phyloP scores from a whole-genome alignment of 2,888 invertebrate genomes.

The Pyrocoelia pectoralis region DNA sequence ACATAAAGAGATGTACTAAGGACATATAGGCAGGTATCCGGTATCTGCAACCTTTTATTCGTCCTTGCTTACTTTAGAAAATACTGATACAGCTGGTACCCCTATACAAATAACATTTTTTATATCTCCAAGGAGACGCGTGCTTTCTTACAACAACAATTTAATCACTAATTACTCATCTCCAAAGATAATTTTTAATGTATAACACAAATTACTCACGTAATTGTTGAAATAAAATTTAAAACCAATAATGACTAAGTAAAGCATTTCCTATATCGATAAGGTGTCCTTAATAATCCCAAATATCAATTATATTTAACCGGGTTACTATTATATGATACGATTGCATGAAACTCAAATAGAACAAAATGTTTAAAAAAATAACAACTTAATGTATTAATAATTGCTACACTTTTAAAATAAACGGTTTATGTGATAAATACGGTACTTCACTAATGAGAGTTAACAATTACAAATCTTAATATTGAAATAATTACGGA shows the following conservation, averaged over 20 bases:
- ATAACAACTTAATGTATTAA: slow-evolving; percentile 7
- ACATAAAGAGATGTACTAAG: slow-evolving; percentile 20
- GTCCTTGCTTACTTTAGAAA: slow-evolving; percentile 29
- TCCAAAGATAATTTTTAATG: neutral
- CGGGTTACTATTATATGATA: neutral
- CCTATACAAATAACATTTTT: slow-evolving; percentile 16
- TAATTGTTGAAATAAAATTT: neutral
- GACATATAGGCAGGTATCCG: slow-evolving; percentile 34
- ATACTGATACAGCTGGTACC: slow-evolving; percentile 28
- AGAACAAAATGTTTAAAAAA: slow-evolving; percentile 8
- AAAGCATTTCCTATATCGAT: slow-evolving; percentile 9
- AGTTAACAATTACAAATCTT: neutral
- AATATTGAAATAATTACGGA: neutral
- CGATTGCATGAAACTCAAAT: slow-evolving; percentile 2
- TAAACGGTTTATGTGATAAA: neutral
- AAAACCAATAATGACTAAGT: neutral
- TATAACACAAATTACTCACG: neutral
- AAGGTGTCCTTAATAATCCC: neutral
- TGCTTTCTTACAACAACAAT: neutral
- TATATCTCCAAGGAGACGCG: slow-evolving; percentile 10
- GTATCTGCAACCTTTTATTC: slow-evolving; percentile 35
- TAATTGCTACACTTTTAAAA: slow-evolving; percentile 4
- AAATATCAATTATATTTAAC: slow-evolving; percentile 9
- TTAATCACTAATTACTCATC: slow-evolving; percentile 4
- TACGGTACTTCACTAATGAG: neutral